phyloP scores from a whole-genome alignment of 1,140 invertebrate genomes.

The Temnothorax curvispinosus region DNA sequence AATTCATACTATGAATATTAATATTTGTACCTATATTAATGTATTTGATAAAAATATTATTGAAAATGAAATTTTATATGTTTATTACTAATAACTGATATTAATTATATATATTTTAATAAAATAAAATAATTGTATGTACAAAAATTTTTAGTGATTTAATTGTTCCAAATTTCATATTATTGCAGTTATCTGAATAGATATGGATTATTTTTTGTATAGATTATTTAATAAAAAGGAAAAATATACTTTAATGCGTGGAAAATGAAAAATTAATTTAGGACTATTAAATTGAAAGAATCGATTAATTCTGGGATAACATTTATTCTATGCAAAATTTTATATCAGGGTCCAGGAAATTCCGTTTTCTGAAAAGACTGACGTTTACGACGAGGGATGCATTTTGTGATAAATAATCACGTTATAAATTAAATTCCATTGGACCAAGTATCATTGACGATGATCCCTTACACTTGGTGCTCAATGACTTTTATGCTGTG shows the following conservation, averaged over 20 bases:
- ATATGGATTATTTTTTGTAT: neutral
- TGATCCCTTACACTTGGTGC: slow-evolving; percentile 24
- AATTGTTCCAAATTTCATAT: too few species aligned
- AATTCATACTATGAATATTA: neutral
- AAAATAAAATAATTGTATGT: neutral
- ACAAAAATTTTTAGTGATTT: neutral
- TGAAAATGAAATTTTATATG: neutral
- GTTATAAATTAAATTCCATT: neutral
- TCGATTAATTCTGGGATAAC: neutral
- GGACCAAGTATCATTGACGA: slow-evolving; percentile 24
- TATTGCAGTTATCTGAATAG: neutral
- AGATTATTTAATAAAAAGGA: neutral
- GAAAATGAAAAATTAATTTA: neutral
- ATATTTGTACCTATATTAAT: neutral
- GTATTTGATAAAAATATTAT: neutral
- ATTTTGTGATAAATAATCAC: slow-evolving; percentile 37
- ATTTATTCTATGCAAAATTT: neutral
- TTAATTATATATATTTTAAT: neutral
- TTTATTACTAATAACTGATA: neutral
- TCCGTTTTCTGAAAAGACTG: neutral
- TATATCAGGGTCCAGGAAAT: too few species aligned
- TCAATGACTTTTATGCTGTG: slow-evolving; percentile 9
- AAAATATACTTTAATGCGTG: neutral
- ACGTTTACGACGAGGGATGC: neutral
- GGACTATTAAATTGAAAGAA: neutral